Base-by-base conservation (phyloP, 2,113 vertebrate genomes). In the Albula goreensis region DNA sequence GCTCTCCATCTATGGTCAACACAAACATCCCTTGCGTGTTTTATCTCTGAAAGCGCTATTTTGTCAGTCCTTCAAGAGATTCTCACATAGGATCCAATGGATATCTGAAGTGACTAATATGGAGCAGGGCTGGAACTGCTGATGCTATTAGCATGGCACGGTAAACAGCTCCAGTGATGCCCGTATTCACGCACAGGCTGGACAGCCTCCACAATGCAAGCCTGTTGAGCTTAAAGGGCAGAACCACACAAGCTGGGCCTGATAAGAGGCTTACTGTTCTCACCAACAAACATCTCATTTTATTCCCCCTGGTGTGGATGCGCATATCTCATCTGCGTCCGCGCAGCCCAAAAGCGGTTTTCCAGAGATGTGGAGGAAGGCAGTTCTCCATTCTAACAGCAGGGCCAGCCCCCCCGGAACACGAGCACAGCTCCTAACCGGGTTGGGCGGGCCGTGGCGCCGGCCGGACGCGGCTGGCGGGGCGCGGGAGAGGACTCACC, bases 401-500 rank as follows among this genome's bases (percentile, higher is more conserved):
- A n/a, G 17, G 3, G 6, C 22, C 70, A 9, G n/a, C 19, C 0
- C 70, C 22, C 19, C 3, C n/a, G n/a, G 17, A 22, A 74, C n/a
- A 74, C 1, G 22, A 5, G 3, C 60, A 5, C 60, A 8, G 70
- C n/a, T 74, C 70, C 70, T 31, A 31, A 41, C 1, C 31, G 31
- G 31, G 31, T 41, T 41, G 31, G 31, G 31, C 31, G 31, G 31
- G 31, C 31, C 1, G 31, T 41, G 31, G 31, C 1, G 31, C 31
- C 31, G 1, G 31, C 31, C 31, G 31, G 31, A 41, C 5, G 19
- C 8, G 8, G 22, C 5, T 9, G 3, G 2, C n/a, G 8, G 70
- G 10, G 22, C 8, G 22, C 11, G 9, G n/a, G 10, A 22, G 7
- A 12, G 25, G 3, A 83, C 96, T 94, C 89, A 99, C 98, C 98